Conservation (phyloP, 1,140 invertebrate species). For the Papilio polytes region DNA sequence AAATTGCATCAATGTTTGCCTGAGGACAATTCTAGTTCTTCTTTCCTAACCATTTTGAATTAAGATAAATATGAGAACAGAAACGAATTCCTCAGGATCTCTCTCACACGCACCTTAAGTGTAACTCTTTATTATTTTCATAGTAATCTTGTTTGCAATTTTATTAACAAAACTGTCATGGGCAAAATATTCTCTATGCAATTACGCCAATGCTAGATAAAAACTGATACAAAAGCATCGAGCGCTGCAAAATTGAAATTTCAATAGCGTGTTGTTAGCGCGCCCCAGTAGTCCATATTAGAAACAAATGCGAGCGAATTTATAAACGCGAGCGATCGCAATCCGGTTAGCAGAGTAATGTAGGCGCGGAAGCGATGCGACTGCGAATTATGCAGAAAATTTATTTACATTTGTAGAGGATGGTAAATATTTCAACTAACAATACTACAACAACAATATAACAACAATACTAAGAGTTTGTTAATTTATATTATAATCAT, state of each 20-base stretch:
- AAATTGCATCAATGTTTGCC: no score
- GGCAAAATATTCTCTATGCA: slow-evolving; percentile 19
- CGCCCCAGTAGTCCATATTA: slow-evolving; percentile 20
- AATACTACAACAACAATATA: no score
- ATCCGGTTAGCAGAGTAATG: slow-evolving; percentile 18
- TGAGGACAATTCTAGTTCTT: no score
- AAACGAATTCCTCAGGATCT: no score
- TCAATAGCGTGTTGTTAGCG: slow-evolving; percentile 21
- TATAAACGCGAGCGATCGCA: slow-evolving; percentile 2
- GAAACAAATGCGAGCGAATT: slow-evolving; percentile 24
- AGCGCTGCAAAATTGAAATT: slow-evolving; percentile 18
- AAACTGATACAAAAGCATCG: slow-evolving; percentile 11
- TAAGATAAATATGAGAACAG: no score
- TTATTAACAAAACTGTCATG: not conserved
- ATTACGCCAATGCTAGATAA: slow-evolving; percentile 6
- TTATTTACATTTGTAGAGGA: slow-evolving; percentile 6
- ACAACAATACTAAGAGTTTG: no score
- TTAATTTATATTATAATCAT: not conserved
- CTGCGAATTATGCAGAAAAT: slow-evolving; percentile 7
- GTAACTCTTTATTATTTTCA: no score
- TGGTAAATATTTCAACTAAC: no score
- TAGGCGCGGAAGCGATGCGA: slow-evolving; percentile 6
- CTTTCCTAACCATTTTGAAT: no score
- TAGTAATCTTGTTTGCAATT: no score
- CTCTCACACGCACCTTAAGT: no score